Percentiles rank a stretch among this genome's conserved stretches.
phyloP scores from a whole-genome alignment of 2,797 vertebrate genomes.

The Esox lucius region DNA sequence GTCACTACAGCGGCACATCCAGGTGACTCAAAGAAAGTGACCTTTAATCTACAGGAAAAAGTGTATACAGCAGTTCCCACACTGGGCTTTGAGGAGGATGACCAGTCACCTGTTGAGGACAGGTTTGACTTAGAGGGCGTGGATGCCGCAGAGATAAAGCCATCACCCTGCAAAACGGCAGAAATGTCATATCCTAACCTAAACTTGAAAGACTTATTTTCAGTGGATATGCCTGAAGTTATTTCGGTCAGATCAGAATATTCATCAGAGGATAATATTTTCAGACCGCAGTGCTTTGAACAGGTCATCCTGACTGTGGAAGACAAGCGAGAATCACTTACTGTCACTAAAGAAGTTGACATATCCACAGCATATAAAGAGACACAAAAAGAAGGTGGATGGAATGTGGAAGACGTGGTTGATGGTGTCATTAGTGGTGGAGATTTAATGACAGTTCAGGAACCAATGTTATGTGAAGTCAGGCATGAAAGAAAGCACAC shows the following conservation, averaged over 20 bases:
- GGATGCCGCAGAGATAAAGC: too few species aligned
- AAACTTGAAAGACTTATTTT: neutral
- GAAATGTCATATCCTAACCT: neutral
- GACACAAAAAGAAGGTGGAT: slow-evolving; percentile 31
- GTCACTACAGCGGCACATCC: slow-evolving; percentile 19
- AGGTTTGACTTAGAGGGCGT: neutral
- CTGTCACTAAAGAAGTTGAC: slow-evolving; percentile 63
- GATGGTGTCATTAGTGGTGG: slow-evolving; percentile 11
- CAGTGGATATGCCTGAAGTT: slow-evolving; percentile 1
- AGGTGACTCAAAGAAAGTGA: slow-evolving; percentile 15
- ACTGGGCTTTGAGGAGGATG: slow-evolving; percentile 1
- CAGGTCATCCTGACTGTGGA: slow-evolving; percentile 39
- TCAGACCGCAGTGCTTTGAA: slow-evolving; percentile 39
- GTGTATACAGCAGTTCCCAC: neutral
- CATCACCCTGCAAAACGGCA: neutral
- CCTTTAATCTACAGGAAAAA: neutral
- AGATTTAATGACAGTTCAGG: slow-evolving; percentile 15
- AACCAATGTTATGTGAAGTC: too few species aligned
- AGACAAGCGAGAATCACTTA: slow-evolving; percentile 17
- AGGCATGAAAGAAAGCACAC: too few species aligned
- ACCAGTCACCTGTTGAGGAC: neutral
- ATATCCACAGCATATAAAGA: slow-evolving; percentile 47
- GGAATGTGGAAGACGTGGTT: neutral
- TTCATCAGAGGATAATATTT: too few species aligned
- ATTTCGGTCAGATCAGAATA: neutral